Conservation (phyloP, 2,113 vertebrate genomes). For the Nibea coibor region DNA sequence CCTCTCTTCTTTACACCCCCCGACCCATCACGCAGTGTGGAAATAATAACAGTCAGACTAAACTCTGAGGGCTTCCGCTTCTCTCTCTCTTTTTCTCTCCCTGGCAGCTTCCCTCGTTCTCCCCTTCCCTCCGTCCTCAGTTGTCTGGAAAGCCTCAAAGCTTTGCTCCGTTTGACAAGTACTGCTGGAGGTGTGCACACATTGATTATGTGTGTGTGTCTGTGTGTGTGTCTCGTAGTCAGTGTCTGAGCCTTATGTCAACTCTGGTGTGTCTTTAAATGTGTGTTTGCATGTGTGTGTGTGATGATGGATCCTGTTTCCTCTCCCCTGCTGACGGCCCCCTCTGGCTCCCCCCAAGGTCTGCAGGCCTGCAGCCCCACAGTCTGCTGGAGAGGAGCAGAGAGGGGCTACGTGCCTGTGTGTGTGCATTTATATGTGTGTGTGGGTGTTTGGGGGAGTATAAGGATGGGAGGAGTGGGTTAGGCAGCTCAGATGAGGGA, state of each 20-base stretch:
- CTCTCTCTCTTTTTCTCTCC: constrained; percentile 50
- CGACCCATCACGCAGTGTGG: constrained; percentile 78
- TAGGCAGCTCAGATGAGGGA: constrained; percentile 39
- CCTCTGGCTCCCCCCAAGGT: constrained; percentile 61
- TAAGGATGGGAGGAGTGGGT: constrained; percentile 32
- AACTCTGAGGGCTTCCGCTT: constrained; percentile 79
- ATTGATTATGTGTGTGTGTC: too few relatives aligned
- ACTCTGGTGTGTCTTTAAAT: constrained; percentile 44
- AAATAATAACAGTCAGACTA: constrained; percentile 82
- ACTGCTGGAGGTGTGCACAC: constrained; percentile 30
- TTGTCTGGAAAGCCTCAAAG: constrained; percentile 78
- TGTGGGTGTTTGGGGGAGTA: constrained; percentile 14
- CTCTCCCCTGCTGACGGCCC: constrained; percentile 65
- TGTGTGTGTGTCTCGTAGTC: constrained; percentile 26
- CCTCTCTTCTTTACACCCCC: constrained; percentile 70
- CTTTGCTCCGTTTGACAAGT: constrained; percentile 48
- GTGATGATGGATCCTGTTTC: constrained; percentile 72
- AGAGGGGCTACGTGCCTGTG: constrained; percentile 26
- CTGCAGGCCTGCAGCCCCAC: constrained; percentile 57
- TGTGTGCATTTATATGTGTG: constrained; percentile 1
- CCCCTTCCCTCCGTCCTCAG: constrained; percentile 56
- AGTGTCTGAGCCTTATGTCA: constrained; percentile 49
- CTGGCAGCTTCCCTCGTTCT: constrained; percentile 37
- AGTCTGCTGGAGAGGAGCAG: constrained; percentile 62
- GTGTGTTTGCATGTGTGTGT: constrained; percentile 35